A percentile compares a stretch with the other conserved stretches of the same genome.
Evolutionary conservation across 2,113 vertebrate species (phyloP).

Genomic region (Malurus alboscapulatus): DNA sequence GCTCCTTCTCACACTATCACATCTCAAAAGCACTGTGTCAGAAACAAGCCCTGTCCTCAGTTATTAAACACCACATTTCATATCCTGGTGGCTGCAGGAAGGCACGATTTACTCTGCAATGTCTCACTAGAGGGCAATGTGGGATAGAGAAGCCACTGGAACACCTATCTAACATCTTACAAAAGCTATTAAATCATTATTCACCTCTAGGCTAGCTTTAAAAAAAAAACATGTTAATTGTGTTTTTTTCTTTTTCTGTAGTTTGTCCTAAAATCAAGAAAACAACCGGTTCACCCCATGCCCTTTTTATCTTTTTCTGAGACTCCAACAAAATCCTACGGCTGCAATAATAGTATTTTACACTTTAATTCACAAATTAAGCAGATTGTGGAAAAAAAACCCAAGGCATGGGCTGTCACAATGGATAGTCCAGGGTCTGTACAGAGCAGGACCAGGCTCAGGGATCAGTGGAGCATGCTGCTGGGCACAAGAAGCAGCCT

Average conservation of each 20-base stretch:
- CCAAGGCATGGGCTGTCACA: neutral
- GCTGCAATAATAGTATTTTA: neutral
- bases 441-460: neutral
- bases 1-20: neutral
- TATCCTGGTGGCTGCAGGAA: neutral
- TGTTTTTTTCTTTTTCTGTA: neutral
- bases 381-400: neutral
- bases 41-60: neutral
- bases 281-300: neutral
- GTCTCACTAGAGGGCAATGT: slow-evolving; percentile 61
- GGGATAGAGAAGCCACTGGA: neutral
- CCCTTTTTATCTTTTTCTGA: neutral
- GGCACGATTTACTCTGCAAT: neutral
- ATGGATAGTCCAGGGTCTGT: neutral
- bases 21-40: neutral
- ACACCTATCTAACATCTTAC: neutral
- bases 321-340: neutral
- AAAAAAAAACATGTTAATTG: neutral
- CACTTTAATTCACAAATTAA: neutral
- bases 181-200: neutral
- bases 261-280: neutral
- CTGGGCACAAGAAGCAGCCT: neutral
- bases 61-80: neutral
- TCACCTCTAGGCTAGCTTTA: neutral
- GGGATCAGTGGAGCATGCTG: neutral